These are phyloP conservation scores for Phallusia fumigata DNA, from an alignment of 23 tunicate species.

Conservation along the genomic window DNA sequence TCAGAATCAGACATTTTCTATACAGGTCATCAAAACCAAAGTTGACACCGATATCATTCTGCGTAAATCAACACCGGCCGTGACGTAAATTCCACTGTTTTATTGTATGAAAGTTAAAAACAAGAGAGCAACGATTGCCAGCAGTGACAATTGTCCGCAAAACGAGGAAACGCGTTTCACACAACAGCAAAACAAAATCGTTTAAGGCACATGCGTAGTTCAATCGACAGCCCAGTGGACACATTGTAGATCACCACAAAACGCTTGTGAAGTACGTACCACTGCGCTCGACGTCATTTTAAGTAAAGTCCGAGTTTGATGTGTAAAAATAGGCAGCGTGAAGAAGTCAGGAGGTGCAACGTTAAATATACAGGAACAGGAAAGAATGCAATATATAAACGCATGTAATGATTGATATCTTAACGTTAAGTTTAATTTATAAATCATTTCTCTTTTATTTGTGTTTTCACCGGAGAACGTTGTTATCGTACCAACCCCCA, in stretches of 20 bases:
- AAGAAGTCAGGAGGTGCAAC: conserved; percentile 11
- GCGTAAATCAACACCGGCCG: too few relatives aligned
- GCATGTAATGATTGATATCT: background rate
- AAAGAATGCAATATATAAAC: background rate
- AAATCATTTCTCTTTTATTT: background rate
- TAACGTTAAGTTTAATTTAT: background rate
- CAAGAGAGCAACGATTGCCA: conserved; percentile 4
- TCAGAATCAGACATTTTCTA: too few relatives aligned
- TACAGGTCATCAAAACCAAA: too few relatives aligned
- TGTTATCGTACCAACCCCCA: background rate
- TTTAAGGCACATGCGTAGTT: background rate
- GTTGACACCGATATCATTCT: too few relatives aligned
- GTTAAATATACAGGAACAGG: background rate
- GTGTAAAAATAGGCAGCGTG: background rate
- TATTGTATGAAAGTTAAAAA: background rate
- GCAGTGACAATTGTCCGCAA: background rate
- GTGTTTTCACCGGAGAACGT: background rate
- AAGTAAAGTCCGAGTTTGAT: background rate
- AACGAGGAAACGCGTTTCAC: background rate
- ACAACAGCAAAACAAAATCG: background rate
- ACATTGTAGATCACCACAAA: background rate
- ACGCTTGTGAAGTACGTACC: too few relatives aligned
- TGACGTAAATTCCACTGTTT: background rate
- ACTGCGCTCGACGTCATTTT: background rate
- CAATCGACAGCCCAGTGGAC: background rate